Percentiles rank a stretch among this genome's conserved stretches.
Evolutionary conservation across 1,140 invertebrate species (phyloP).

Genomic region (Babylonia areolata): DNA sequence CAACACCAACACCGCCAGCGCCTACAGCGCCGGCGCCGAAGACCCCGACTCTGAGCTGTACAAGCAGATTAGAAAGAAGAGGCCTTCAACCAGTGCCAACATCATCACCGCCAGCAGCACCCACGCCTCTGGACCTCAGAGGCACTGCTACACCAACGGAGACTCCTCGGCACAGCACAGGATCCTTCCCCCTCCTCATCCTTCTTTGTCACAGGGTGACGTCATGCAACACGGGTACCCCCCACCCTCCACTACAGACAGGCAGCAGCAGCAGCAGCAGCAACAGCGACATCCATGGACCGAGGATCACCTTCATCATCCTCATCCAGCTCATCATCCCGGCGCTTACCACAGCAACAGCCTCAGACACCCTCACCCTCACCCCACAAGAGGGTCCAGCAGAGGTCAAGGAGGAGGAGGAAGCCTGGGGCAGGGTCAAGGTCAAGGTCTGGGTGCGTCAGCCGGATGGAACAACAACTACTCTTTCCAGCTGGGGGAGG

Average conservation of each 20-base stretch:
- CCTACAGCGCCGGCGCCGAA: too few species aligned
- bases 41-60: constrained; percentile 14
- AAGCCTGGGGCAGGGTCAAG: not conserved
- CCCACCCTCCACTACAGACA: too few species aligned
- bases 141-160: not conserved
- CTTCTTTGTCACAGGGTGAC: too few species aligned
- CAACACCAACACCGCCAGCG: too few species aligned
- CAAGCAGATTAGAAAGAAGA: constrained; percentile 31
- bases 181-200: not conserved
- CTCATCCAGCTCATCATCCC: not conserved
- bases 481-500: too few species aligned
- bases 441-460: not conserved
- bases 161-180: not conserved
- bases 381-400: not conserved
- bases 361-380: not conserved
- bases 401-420: not conserved
- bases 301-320: not conserved
- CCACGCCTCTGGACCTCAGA: not conserved
- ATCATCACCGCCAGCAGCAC: too few species aligned
- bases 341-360: not conserved
- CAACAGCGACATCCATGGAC: too few species aligned
- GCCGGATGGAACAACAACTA: not conserved
- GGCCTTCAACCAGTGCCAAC: not conserved
- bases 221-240: too few species aligned
- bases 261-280: not conserved